phyloP scores from a whole-genome alignment of 2,888 invertebrate genomes.

The Orchesellides sinensis region DNA sequence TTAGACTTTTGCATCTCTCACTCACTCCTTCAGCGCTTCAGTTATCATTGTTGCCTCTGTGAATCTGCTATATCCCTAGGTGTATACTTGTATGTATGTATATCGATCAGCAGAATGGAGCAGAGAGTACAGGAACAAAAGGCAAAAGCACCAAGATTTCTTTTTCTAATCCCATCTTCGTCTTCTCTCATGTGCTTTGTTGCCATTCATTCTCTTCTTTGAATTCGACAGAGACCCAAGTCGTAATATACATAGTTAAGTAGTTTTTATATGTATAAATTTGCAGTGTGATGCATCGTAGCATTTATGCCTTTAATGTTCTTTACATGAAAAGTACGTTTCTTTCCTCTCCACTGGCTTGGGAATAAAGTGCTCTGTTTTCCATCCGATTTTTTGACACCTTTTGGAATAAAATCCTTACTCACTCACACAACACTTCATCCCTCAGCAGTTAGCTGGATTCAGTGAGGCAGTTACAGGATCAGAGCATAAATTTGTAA shows the following conservation, averaged over 20 bases:
- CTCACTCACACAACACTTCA: background rate
- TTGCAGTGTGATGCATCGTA: background rate
- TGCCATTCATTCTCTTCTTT: conserved; percentile 23
- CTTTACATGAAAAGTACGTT: background rate
- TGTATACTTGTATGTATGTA: background rate
- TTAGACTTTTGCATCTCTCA: conserved; percentile 37
- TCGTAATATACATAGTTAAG: no score
- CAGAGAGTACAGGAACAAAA: background rate
- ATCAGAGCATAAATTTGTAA: no score
- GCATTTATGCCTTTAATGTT: background rate
- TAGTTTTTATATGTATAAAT: no score
- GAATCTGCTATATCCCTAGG: background rate
- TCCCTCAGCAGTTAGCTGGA: no score
- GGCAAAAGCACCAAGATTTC: no score
- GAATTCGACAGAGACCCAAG: conserved; percentile 17
- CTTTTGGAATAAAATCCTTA: conserved; percentile 2
- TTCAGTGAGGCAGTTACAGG: no score
- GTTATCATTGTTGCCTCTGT: background rate
- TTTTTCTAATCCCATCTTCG: conserved; percentile 3
- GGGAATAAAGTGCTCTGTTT: conserved; percentile 14
- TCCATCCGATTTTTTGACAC: conserved; percentile 45
- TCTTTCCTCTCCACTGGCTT: conserved; percentile 7
- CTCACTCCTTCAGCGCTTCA: background rate
- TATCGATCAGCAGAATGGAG: conserved; percentile 37
- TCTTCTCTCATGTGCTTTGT: background rate